Evolutionary conservation across 2,888 invertebrate genomes (phyloP), one percentile per base, ranked within the genome.

Genomic region (Caenorhabditis sp.): DNA sequence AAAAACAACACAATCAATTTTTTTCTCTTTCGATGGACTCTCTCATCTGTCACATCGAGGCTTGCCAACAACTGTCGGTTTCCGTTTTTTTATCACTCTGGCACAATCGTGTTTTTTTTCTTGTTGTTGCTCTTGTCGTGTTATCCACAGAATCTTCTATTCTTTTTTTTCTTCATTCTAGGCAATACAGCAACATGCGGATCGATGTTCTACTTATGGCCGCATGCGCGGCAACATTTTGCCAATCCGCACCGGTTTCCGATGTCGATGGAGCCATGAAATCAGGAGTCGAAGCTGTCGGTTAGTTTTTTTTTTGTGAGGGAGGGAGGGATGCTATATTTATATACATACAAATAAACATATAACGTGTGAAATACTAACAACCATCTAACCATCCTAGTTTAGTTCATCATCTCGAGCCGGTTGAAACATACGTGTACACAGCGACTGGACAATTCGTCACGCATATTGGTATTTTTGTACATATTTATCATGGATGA

Each of bases 401-500:
- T 58, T 17, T 43, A 31, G 31, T 58, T 17, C 31, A 58, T 58
- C 57, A 36, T 36, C n/a, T 58, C 12, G 57, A 79, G 59, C 79
- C 79, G 12, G 79, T 79, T 63, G 71, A 75, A 59, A 79, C 79
- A 17, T 79, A 79, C 59, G 77, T 79, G 53, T 79, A 79, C 70
- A 79, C 79, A 31, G 79, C 79, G 8, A 79, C 71, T 50, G 79
- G 79, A 53, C 67, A 79, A 57, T 79, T 79, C 53, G 70, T 79
- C 43, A 67, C 59, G n/a, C 52, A 65, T 57, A 20, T 79, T 67
- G 79, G 79, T 77, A 54, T 68, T n/a, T n/a, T n/a, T n/a, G 61
- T 50, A 4, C 52, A 63, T 64, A 60, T 67, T 56, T 5, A 10
- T 7, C 17, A 53, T 27, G 27, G 12, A 26, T 53, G 27, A 7